phyloP scores from a whole-genome alignment of 2,113 vertebrate species.

The Dicrurus megarhynchus region DNA sequence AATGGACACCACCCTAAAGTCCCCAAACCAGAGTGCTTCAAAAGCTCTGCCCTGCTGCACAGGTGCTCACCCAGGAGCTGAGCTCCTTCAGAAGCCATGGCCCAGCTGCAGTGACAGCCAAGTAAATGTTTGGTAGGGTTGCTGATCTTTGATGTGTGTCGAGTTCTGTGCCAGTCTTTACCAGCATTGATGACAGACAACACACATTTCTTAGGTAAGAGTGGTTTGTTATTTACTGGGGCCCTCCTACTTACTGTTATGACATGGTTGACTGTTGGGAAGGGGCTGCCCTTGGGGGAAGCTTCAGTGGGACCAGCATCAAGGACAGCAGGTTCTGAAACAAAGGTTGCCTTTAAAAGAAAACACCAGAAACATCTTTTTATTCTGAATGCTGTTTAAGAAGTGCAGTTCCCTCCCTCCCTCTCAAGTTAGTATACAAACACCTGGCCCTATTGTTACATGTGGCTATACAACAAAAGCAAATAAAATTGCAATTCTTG shows the following conservation, averaged over 20 bases:
- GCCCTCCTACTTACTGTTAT: constrained; percentile 72
- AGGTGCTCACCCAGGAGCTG: background rate
- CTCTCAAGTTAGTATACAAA: background rate
- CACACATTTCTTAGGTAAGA: background rate
- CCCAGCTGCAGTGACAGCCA: background rate
- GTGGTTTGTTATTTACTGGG: background rate
- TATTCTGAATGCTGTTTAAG: background rate
- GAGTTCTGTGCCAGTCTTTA: background rate
- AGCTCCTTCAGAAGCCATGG: background rate
- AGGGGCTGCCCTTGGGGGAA: constrained; percentile 43
- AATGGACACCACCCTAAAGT: background rate
- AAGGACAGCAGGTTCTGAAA: background rate
- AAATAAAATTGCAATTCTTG: background rate
- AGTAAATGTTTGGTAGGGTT: rapidly evolving
- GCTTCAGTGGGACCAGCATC: constrained; percentile 36
- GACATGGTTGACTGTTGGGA: constrained; percentile 57
- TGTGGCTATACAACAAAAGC: background rate
- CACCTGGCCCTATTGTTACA: background rate
- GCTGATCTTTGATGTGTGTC: background rate
- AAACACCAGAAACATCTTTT: background rate
- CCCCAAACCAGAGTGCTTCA: background rate
- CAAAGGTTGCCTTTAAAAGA: constrained; percentile 32
- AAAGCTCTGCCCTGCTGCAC: background rate
- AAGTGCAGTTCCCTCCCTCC: background rate
- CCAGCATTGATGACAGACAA: background rate